Evolutionary conservation across 2,888 invertebrate genomes (phyloP), one percentile per base, ranked within the genome.

Genomic region (Ellobium chinense): DNA sequence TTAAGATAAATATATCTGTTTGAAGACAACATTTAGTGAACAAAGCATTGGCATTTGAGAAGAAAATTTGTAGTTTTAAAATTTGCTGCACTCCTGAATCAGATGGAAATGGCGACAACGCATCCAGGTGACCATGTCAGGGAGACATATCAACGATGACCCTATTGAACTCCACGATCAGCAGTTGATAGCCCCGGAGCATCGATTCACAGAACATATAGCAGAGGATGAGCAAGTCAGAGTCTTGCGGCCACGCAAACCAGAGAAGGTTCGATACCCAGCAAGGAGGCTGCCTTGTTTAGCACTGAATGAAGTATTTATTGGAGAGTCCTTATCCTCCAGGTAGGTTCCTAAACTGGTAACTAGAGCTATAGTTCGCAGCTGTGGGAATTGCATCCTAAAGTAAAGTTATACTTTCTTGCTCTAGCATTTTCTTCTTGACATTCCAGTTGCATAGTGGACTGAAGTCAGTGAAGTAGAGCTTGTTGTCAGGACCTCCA

Each of bases 221-320:
- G 81, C 86, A 12, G 90, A 90, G 68, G 79, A 85, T 60, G 88
- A 88, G 81, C 82, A 86, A 70, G 86, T 80, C 9, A 21, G 79
- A n/a, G 29, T 79, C 62, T 66, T 79, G 14, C 58, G 68, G 29
- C 63, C 31, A 3, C 21, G 27, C 5, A 29, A 18, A 12, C 56
- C 56, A 12, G 39, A 60, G 34, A 62, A 62, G 36, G 37, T 58
- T 31, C 39, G 36, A 18, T 70, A 39, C 54, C 72, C 78, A 2
- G 4, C 62, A 21, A 78, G 78, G 24, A 78, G 24, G 65, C 93
- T 99, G 69, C 99, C 99, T 0, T 96, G 96, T 90, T 94, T 98
- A 87, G 99, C 99, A 0, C 94, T 99, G n/a, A 99, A 99, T 93
- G 99, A 99, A 95, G 98, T 99, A 34, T 99, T 99, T 91, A 96